Evolutionary conservation across 2,797 vertebrate species (phyloP), one percentile per base, ranked within the genome.

Genomic region (Cottoperca gobio): DNA sequence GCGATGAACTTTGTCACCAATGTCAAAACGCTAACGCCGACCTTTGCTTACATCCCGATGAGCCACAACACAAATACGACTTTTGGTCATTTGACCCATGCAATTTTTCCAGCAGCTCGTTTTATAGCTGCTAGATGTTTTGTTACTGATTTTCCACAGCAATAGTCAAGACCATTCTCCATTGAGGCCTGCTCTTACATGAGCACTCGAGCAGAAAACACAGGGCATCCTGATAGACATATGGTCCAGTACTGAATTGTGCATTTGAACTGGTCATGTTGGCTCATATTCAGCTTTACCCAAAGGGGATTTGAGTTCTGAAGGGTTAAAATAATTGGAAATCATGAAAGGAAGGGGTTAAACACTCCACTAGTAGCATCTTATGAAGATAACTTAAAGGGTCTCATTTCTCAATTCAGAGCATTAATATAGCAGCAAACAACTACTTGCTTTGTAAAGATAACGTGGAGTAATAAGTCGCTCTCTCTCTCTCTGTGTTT

Each of bases 1-100:
- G 49, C 46, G 28, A 55, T 86, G 83, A 88, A 89, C 83, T 89
- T 82, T 90, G 86, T 81, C 86, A 79, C 50, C 52, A 21, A 43
- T 61, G 78, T 83, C 77, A 67, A 62, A 68, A 61, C 14, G 74
- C 65, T 23, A 73, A 70, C 19, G 17, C 42, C 11, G 77, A 72
- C 78, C 65, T 83, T 73, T 59, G 68, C 58, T 65, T 67, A 35
- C n/a, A 8, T 73, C 70, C 63, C 14, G 13, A 57, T 63, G 45
- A 75, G 83, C 57, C 49, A 17, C 24, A 8, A 68, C 62, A 61
- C 33, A 59, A 77, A 81, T 85, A 70, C 11, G 48, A 46, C 42
- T 28, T n/a, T 14, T 26, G 62, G 28, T 49, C 37, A 65, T 70
- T 67, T 50, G 21, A 53, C 39, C 48, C 40, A 3, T 40, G 6